phyloP scores from a whole-genome alignment of 2,888 invertebrate species.

The Petrophora chlorosata region DNA sequence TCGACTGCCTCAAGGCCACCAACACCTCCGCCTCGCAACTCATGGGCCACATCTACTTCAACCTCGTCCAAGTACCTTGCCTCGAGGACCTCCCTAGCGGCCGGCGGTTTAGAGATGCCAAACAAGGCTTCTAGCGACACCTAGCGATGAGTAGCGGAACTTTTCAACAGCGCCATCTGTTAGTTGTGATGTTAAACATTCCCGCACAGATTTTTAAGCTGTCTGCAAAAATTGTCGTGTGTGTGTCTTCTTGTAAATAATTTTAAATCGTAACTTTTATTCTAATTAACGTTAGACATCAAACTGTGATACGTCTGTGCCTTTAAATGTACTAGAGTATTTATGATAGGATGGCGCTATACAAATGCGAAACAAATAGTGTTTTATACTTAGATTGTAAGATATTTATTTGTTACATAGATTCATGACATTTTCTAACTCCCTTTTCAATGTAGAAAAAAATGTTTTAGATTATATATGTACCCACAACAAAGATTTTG shows the following conservation, averaged over 20 bases:
- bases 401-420: constrained; percentile 53
- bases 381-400: constrained; percentile 46
- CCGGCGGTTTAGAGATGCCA: constrained; percentile 76
- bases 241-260: constrained; percentile 50
- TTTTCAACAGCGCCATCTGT: constrained; percentile 65
- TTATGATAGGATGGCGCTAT: constrained; percentile 70
- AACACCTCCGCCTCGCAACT: constrained; percentile 88
- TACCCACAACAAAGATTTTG: not conserved
- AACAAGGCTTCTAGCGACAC: constrained; percentile 75
- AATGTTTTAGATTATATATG: constrained; percentile 35
- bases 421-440: constrained; percentile 36
- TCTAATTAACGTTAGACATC: constrained; percentile 63
- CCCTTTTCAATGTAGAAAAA: constrained; percentile 35
- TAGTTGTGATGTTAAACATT: constrained; percentile 45
- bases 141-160: constrained; percentile 51
- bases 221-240: constrained; percentile 38
- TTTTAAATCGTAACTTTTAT: constrained; percentile 48
- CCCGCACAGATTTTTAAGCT: constrained; percentile 58
- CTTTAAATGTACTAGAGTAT: constrained; percentile 65
- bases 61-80: constrained; percentile 90
- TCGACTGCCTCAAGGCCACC: constrained; percentile 90
- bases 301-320: constrained; percentile 82
- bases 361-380: constrained; percentile 47
- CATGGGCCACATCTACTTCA: constrained; percentile 94
- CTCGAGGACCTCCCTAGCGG: constrained; percentile 83